These are phyloP conservation scores for Microplitis mediator DNA, from an alignment of 1,140 invertebrate species.

Conservation along the genomic window DNA sequence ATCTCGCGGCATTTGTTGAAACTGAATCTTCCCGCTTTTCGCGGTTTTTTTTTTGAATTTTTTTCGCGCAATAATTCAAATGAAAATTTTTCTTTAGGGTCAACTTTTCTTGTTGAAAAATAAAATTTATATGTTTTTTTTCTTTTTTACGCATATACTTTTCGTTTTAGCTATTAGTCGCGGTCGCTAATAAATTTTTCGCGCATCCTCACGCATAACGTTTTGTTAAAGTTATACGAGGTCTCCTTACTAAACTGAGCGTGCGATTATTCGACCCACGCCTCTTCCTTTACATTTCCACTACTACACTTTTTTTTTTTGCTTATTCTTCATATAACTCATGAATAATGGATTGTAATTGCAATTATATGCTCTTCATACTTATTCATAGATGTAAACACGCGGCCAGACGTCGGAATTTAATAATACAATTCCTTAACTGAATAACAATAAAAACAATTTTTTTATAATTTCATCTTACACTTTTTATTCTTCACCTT, in stretches of 20 bases:
- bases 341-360: slow-evolving; percentile 56
- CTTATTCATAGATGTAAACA: slow-evolving; percentile 44
- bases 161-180: too few relatives aligned
- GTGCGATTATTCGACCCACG: slow-evolving; percentile 43
- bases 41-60: not conserved
- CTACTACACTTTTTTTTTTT: slow-evolving; percentile 18
- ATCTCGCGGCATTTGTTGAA: slow-evolving; percentile 34
- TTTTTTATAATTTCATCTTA: too few relatives aligned
- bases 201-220: slow-evolving; percentile 29
- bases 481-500: too few relatives aligned
- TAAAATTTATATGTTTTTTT: too few relatives aligned
- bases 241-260: slow-evolving; percentile 46
- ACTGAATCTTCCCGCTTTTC: not conserved
- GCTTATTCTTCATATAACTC: slow-evolving; percentile 19
- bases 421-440: not conserved
- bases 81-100: too few relatives aligned
- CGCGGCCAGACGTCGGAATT: slow-evolving; percentile 20
- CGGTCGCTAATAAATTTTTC: not conserved
- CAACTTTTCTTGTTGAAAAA: not conserved
- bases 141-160: too few relatives aligned
- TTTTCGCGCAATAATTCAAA: too few relatives aligned
- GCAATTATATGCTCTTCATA: slow-evolving; percentile 46
- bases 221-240: slow-evolving; percentile 33
- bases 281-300: slow-evolving; percentile 19
- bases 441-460: slow-evolving; percentile 5